Evolutionary conservation across 2,888 invertebrate species (phyloP), one percentile per base, ranked within the genome.

Genomic region (Meganola albula): DNA sequence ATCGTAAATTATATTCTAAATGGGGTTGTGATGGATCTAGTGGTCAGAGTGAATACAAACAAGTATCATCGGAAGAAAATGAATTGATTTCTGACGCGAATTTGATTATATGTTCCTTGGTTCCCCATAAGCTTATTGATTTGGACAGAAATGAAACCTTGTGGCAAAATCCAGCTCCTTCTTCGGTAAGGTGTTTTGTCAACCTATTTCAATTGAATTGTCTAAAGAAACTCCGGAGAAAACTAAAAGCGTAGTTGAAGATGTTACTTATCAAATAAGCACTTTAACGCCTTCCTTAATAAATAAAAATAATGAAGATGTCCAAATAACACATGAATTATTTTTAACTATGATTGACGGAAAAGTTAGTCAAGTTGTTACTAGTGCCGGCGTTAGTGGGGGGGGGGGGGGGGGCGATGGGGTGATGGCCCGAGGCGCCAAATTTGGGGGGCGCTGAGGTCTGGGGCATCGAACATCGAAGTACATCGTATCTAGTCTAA

Each of bases 151-250:
- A 35, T 11, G 14, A 4, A 5, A 29, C 46, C 12, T n/a, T 51
- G 1, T 46, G 48, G 48, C 27, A 47, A 45, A 54, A 52, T 41
- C 50, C 48, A 2, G 33, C 34, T 6, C 39, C 39, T 36, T 32
- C 22, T 8, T 45, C 40, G 11, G 38, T 44, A 4, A 12, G 40
- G 7, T 42, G 34, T 31, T 48, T n/a, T n/a, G 43, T 23, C 20
- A 16, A 9, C 30, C 24, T n/a, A 37, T 25, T n/a, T 29, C 10
- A 7, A 26, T 34, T 18, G 33, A 33, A 27, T 38, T 38, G 23
- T 13, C 9, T 5, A 38, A 38, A 20, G 34, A 38, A 23, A 38
- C 38, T 23, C 16, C 26, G 4, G 26, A 16, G 6, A 16, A 16
- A 16, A 16, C 16, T 16, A 16, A 4, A 4, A 16, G 4, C 6